These are phyloP conservation scores for Patella depressa DNA, from an alignment of 2,888 invertebrate genomes.

Conservation along the genomic window DNA sequence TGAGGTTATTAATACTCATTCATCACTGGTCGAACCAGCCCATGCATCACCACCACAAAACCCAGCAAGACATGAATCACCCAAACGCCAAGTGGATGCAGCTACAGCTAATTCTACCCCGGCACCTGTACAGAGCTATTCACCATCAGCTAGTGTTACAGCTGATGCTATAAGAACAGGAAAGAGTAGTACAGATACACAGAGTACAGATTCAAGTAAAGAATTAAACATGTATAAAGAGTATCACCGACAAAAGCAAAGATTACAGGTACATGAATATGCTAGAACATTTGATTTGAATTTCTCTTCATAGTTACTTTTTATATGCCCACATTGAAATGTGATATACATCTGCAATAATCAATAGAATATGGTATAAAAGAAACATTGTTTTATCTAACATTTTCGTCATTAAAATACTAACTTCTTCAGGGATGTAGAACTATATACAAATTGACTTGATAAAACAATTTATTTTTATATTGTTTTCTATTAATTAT, in stretches of 20 bases:
- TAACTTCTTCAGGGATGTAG: too few species aligned
- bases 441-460: too few species aligned
- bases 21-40: conserved; percentile 39
- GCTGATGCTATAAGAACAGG: conserved; percentile 23
- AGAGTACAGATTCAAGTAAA: conserved; percentile 60
- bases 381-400: too few species aligned
- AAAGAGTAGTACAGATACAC: conserved; percentile 28
- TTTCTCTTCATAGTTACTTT: too few species aligned
- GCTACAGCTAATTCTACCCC: conserved; percentile 36
- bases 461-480: too few species aligned
- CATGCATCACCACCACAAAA: not conserved
- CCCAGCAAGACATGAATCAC: conserved; percentile 31
- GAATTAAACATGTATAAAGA: conserved; percentile 82
- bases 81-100: conserved; percentile 28
- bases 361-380: too few species aligned
- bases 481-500: too few species aligned
- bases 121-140: conserved; percentile 32
- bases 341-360: too few species aligned
- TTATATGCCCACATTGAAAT: too few species aligned
- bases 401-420: too few species aligned
- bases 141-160: conserved; percentile 18
- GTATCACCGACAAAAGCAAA: conserved; percentile 77
- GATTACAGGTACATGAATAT: conserved; percentile 53
- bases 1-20: conserved; percentile 61
- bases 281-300: conserved; percentile 19